Percentiles rank a stretch among this genome's conserved stretches.
Conservation (phyloP, 2,113 vertebrate species). For the Malaclemys terrapin region DNA sequence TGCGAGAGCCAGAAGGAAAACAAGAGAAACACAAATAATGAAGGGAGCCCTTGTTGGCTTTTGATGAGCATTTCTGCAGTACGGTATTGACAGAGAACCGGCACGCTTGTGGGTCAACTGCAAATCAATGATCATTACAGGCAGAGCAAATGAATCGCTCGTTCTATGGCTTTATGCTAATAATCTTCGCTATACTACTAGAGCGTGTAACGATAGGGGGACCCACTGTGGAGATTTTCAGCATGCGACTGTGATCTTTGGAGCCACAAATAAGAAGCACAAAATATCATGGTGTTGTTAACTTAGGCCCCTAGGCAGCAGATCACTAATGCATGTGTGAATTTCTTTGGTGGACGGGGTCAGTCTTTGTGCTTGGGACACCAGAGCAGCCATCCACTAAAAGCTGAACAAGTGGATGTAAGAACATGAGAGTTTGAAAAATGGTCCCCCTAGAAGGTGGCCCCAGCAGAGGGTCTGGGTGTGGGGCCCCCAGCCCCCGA, state of each 20-base stretch:
- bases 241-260: background rate
- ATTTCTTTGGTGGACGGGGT: background rate
- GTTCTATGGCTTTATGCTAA: background rate
- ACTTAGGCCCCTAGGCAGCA: background rate
- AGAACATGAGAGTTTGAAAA: background rate
- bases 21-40: background rate
- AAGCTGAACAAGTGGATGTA: background rate
- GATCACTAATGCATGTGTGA: background rate
- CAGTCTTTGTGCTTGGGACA: background rate
- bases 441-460: background rate
- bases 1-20: background rate
- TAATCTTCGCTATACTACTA: background rate
- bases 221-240: background rate
- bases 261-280: background rate
- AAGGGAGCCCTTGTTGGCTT: background rate
- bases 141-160: background rate
- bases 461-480: background rate
- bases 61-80: background rate
- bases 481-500: background rate
- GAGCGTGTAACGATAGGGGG: background rate
- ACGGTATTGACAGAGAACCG: background rate
- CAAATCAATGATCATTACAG: background rate
- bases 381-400: background rate
- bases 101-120: background rate
- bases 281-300: background rate